phyloP scores from a whole-genome alignment of 2,113 vertebrate genomes.

The Furnarius figulus region DNA sequence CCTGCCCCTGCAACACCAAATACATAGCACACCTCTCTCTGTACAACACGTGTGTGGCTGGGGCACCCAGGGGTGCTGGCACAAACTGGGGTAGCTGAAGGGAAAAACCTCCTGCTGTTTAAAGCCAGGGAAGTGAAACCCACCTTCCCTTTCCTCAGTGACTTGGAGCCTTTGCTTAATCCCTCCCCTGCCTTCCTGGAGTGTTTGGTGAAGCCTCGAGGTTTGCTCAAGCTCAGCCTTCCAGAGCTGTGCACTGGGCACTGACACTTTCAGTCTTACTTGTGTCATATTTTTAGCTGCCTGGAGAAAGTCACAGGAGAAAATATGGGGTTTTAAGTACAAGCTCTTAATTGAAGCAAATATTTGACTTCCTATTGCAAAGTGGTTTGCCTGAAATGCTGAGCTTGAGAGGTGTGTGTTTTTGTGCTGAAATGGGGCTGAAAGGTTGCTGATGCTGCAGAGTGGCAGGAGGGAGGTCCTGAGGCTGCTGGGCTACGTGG shows the following conservation, averaged over 20 bases:
- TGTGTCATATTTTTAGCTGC: not conserved
- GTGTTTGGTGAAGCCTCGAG: not conserved
- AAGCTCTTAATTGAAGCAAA: not conserved
- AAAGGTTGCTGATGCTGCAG: not conserved
- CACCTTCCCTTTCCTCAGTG: not conserved
- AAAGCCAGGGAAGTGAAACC: not conserved
- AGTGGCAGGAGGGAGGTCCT: not conserved
- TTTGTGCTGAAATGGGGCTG: not conserved
- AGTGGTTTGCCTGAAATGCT: not conserved
- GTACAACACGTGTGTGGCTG: not conserved
- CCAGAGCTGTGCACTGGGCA: not conserved
- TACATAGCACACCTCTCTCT: not conserved
- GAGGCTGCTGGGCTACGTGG: not conserved
- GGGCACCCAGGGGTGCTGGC: not conserved
- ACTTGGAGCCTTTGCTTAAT: not conserved
- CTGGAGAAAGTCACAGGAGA: not conserved
- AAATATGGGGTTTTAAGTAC: not conserved
- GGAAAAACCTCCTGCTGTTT: not conserved
- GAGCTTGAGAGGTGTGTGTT: not conserved
- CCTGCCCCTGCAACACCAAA: not conserved
- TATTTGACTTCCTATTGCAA: slow-evolving; percentile 9
- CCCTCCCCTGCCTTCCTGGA: not conserved
- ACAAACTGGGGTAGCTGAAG: not conserved
- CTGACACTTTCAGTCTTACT: not conserved
- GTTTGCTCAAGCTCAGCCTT: not conserved